Conservation (phyloP, 2,797 vertebrate genomes). For the Eulemur mongoz region DNA sequence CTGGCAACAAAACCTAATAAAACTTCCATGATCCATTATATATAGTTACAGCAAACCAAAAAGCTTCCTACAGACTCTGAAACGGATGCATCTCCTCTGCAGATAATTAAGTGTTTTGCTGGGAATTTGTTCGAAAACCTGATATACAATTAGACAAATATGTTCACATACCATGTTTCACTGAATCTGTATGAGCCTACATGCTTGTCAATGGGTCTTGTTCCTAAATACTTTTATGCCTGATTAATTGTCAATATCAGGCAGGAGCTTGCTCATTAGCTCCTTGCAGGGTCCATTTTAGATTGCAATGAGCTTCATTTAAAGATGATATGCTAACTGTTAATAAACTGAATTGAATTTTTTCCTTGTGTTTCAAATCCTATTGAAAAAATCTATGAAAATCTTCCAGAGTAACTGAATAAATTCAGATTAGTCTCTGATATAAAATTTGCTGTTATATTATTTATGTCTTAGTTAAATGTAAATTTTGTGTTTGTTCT, state of each 20-base stretch:
- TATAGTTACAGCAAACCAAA: constrained; percentile 83
- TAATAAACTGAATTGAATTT: constrained; percentile 81
- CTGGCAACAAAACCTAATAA: constrained; percentile 83
- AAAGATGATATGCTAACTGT: constrained; percentile 82
- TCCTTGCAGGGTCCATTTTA: constrained; percentile 84
- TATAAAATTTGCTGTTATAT: constrained; percentile 77
- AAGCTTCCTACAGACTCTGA: constrained; percentile 79
- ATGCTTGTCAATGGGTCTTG: constrained; percentile 83
- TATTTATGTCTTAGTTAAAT: constrained; percentile 74
- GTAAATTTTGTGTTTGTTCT: constrained; percentile 62
- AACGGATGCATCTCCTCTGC: constrained; percentile 79
- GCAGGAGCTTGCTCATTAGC: constrained; percentile 87
- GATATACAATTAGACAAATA: constrained; percentile 88
- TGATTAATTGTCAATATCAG: constrained; percentile 88
- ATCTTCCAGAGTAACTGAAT: constrained; percentile 58
- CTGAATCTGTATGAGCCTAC: constrained; percentile 82
- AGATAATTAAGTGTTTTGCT: constrained; percentile 88
- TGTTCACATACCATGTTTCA: constrained; percentile 85
- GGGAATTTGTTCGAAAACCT: constrained; percentile 84
- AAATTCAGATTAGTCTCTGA: constrained; percentile 71
- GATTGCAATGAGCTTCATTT: constrained; percentile 83
- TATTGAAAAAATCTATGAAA: constrained; percentile 27
- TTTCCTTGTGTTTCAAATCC: constrained; percentile 34
- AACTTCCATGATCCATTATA: constrained; percentile 86
- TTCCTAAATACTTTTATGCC: constrained; percentile 87